Base-by-base conservation (phyloP, 2,797 vertebrate genomes). In the Phoeniculus purpureus region DNA sequence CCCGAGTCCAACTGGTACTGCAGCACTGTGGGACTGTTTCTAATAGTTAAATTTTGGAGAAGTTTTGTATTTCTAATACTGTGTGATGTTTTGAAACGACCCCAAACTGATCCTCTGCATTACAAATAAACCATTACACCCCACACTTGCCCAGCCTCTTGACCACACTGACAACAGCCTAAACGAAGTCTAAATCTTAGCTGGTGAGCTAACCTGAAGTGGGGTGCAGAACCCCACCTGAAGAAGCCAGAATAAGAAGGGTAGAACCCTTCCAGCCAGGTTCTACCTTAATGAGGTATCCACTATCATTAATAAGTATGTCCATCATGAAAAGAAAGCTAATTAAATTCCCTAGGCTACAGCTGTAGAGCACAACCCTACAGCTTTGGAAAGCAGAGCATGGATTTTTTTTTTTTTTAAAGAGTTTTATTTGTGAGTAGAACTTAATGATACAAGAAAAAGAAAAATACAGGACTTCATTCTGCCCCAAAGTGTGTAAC, bases 351-450 rank as follows among this genome's bases (percentile, higher is more conserved):
- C 26, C 23, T 12, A 31, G 26, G 54, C 20, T 59, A n/a, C 15
- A 81, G 55, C 12, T 68, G 21, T 18, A 82, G 52, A 83, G 62
- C 32, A 64, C 76, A 81, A 77, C 22, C 6, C 7, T 27, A 26
- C 19, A 25, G 16, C 21, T 37, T 76, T 31, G 51, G 19, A 87
- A 89, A 80, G 58, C 55, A 81, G 31, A 73, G 4, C 25, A 21
- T 20, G 2, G 22, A 26, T 40, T 20, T 27, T 3, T 74, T 83
- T 22, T 80, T 86, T 72, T 92, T 98, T 97, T 74, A 97, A 98
- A 97, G 97, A 96, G 94, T 95, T 98, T 99, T 98, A 99, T 99
- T 99, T 96, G 98, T 98, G 98, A 98, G 92, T 98, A 97, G 97
- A 98, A 98, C 97, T 93, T 97, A 97, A 97, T 96, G 97, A 97